A percentile compares a stretch with the other conserved stretches of the same genome.
phyloP scores from a whole-genome alignment of 2,888 invertebrate species.

The Nymphalis c-album region DNA sequence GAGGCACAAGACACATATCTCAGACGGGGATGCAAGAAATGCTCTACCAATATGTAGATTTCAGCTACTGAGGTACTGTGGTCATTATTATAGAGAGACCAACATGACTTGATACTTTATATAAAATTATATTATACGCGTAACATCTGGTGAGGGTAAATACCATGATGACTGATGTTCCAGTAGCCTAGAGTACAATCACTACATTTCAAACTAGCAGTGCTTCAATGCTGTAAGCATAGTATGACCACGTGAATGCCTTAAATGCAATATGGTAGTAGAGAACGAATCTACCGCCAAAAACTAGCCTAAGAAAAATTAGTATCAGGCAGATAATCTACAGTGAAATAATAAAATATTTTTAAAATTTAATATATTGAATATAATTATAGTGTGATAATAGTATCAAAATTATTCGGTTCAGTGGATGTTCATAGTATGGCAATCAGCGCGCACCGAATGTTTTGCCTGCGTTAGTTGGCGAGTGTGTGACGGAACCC shows the following conservation, averaged over 20 bases:
- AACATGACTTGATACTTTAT: conserved; percentile 54
- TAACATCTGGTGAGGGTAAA: not conserved
- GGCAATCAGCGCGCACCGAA: conserved; percentile 74
- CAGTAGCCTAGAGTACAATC: no score
- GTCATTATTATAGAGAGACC: conserved; percentile 58
- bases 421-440: conserved; percentile 40
- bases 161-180: not conserved
- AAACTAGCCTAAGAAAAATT: no score
- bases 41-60: conserved; percentile 81
- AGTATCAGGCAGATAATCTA: no score
- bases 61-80: conserved; percentile 62
- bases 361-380: no score
- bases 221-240: no score
- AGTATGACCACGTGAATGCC: no score
- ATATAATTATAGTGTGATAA: not conserved
- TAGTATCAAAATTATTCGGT: conserved; percentile 54
- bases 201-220: no score
- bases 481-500: conserved; percentile 47
- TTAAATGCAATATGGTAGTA: no score
- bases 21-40: conserved; percentile 81
- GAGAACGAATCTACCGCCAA: no score
- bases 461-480: conserved; percentile 71
- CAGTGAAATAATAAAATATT: no score
- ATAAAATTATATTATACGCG: conserved; percentile 15
- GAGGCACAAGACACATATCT: conserved; percentile 78